Evolutionary conservation across 2,113 vertebrate genomes (phyloP).

Genomic region (Sturnira hondurensis): DNA sequence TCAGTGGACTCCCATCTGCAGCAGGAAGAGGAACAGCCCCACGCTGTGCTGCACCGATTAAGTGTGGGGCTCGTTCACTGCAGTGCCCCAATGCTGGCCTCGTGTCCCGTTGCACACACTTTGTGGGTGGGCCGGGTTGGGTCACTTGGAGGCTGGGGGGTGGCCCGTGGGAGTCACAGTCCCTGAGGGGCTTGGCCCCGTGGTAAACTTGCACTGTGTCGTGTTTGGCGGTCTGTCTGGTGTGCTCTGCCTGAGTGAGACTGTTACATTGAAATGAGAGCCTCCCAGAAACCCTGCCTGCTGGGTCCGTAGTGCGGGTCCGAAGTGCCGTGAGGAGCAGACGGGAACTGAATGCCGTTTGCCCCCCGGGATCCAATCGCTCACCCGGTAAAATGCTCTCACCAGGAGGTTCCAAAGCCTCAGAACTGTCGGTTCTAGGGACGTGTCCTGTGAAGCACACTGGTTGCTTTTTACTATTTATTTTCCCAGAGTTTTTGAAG

Average conservation of each 20-base stretch:
- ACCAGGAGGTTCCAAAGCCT: not conserved
- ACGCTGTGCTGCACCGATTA: conserved; percentile 77
- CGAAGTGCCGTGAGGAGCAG: not conserved
- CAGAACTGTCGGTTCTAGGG: not conserved
- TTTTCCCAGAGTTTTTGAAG: not conserved
- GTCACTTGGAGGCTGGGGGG: not conserved
- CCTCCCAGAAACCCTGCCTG: not conserved
- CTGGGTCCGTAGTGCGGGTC: too few species aligned
- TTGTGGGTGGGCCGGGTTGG: not conserved
- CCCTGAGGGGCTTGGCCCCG: not conserved
- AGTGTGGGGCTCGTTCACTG: conserved; percentile 59
- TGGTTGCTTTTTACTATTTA: not conserved
- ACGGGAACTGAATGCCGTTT: not conserved
- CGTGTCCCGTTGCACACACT: not conserved
- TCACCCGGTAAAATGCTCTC: not conserved
- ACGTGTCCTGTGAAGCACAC: not conserved
- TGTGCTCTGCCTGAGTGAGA: not conserved
- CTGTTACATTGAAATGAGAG: not conserved
- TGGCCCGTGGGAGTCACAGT: not conserved
- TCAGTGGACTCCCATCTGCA: conserved; percentile 87
- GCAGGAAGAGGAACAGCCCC: conserved; percentile 78
- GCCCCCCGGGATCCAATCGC: not conserved
- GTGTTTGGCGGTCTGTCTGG: not conserved
- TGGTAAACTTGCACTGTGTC: not conserved
- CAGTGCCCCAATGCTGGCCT: conserved; percentile 60